These are phyloP conservation scores for Mirza zaza DNA, from an alignment of 2,113 vertebrate species.

Conservation along the genomic window DNA sequence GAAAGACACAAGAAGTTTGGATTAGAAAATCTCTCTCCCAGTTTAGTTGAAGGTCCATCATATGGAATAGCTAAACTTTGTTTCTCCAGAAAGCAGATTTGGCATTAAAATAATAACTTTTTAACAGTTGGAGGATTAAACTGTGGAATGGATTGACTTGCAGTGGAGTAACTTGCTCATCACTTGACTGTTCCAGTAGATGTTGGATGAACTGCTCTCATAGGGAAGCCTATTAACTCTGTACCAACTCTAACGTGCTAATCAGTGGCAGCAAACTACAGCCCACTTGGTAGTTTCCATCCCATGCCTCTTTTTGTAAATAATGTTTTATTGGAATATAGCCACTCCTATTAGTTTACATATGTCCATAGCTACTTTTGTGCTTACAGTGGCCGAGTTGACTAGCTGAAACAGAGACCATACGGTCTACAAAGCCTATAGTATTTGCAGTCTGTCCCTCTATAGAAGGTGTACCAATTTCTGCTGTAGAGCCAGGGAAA, in stretches of 20 bases:
- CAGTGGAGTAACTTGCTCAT: neutral
- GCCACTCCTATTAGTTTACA: neutral
- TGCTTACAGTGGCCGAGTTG: neutral
- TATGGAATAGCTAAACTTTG: neutral
- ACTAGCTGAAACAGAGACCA: neutral
- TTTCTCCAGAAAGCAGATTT: constrained; percentile 7
- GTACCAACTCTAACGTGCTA: neutral
- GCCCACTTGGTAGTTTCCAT: neutral
- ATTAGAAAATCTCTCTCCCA: neutral
- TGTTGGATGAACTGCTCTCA: neutral
- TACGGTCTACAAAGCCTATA: neutral
- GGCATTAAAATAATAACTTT: neutral
- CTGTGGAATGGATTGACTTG: neutral
- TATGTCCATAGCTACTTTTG: neutral
- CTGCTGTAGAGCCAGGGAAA: neutral
- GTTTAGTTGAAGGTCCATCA: neutral
- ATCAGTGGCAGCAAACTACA: neutral
- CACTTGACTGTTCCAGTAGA: neutral
- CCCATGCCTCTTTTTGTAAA: neutral
- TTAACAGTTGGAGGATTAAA: neutral
- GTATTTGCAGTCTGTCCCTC: neutral
- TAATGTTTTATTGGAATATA: neutral
- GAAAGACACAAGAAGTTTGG: neutral
- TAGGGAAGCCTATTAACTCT: neutral
- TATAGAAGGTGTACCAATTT: neutral